A percentile compares a stretch with the other conserved stretches of the same genome.
These are phyloP conservation scores for Diadema setosum DNA, from an alignment of 35 echinoderm and acorn worm species.

Conservation along the genomic window DNA sequence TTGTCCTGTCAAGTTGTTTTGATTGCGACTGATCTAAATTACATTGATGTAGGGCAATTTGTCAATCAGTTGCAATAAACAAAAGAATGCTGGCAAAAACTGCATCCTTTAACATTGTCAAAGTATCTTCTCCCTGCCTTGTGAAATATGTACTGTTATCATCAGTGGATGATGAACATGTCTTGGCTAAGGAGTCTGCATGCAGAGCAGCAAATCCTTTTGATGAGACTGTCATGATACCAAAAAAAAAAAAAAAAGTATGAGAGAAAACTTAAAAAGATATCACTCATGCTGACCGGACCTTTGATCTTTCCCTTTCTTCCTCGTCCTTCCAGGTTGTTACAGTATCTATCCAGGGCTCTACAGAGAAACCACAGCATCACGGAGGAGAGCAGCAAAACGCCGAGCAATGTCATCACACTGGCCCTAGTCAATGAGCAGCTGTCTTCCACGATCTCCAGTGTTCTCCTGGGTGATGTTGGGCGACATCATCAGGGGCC, in stretches of 20 bases:
- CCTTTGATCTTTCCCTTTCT: neutral
- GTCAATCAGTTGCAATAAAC: too few species aligned
- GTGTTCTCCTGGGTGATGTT: constrained; percentile 71
- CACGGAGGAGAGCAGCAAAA: constrained; percentile 1
- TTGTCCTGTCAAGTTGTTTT: too few species aligned
- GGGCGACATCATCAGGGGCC: neutral
- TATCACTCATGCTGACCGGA: too few species aligned
- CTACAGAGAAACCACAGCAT: constrained; percentile 78
- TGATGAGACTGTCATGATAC: too few species aligned
- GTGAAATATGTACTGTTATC: too few species aligned
- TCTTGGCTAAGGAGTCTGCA: neutral
- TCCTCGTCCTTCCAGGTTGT: constrained; percentile 11
- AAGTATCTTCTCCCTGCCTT: too few species aligned
- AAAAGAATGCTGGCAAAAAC: too few species aligned
- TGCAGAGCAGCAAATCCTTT: neutral
- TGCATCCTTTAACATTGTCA: too few species aligned
- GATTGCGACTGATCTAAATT: too few species aligned
- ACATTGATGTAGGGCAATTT: too few species aligned
- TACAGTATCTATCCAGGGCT: constrained; percentile 82
- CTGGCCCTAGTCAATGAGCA: constrained; percentile 82
- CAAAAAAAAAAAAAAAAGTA: too few species aligned
- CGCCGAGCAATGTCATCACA: constrained; percentile 85
- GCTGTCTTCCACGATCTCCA: constrained; percentile 69
- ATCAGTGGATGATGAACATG: neutral
- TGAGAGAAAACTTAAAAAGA: neutral